Percentiles rank a stretch among this genome's conserved stretches.
phyloP scores from a whole-genome alignment of 2,113 vertebrate species.

The Macquaria australasica region DNA sequence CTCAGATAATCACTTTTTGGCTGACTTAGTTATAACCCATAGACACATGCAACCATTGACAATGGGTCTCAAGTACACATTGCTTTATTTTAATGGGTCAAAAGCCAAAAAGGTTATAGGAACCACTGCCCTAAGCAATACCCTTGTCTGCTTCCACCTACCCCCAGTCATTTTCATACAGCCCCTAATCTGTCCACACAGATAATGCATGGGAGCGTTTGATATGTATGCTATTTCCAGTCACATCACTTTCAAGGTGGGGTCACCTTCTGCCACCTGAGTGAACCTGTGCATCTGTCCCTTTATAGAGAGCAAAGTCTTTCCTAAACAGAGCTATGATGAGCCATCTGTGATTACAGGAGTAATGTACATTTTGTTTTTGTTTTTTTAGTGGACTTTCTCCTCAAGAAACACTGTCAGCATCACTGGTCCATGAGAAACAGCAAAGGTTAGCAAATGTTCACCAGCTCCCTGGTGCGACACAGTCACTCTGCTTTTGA shows the following conservation, averaged over 20 bases:
- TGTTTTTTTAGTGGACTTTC: background rate
- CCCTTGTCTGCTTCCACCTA: background rate
- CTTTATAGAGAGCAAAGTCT: background rate
- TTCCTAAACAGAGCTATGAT: background rate
- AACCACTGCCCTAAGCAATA: background rate
- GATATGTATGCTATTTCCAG: conserved; percentile 9
- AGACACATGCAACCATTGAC: background rate
- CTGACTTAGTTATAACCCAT: background rate
- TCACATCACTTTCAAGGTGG: conserved; percentile 25
- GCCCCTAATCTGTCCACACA: conserved; percentile 25
- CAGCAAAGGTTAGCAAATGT: conserved; percentile 21
- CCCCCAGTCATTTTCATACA: background rate
- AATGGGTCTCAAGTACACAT: background rate
- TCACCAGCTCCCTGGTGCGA: conserved; percentile 29
- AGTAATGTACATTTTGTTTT: conserved; percentile 8
- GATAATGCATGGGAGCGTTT: background rate
- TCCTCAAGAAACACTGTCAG: background rate
- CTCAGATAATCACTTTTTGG: background rate
- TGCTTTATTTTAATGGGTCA: background rate
- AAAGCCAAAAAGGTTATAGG: background rate
- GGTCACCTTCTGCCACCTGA: conserved; percentile 43
- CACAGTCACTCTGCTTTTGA: conserved; percentile 29
- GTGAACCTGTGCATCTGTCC: background rate
- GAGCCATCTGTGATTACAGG: conserved; percentile 1
- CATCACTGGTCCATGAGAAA: background rate